phyloP scores from a whole-genome alignment of 2,888 invertebrate genomes.

The Heliothis peltigera region DNA sequence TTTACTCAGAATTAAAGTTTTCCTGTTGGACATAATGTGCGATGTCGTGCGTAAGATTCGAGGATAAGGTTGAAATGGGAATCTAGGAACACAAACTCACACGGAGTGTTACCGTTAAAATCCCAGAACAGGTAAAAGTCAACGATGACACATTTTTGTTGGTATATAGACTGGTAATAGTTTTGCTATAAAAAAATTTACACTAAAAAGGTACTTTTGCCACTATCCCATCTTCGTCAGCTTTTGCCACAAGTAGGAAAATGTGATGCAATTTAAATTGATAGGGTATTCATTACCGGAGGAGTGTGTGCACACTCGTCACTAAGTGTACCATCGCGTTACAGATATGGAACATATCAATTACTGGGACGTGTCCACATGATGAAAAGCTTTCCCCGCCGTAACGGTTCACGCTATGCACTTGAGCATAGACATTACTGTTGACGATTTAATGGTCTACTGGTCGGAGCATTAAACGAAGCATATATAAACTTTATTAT shows the following conservation, averaged over 20 bases:
- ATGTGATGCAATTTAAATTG: conserved; percentile 21
- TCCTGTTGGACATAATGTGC: conserved; percentile 40
- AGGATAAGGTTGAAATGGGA: conserved; percentile 33
- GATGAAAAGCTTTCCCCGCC: conserved; percentile 59
- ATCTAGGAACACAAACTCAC: conserved; percentile 19
- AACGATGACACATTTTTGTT: neutral
- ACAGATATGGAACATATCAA: conserved; percentile 62
- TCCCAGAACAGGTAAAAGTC: neutral
- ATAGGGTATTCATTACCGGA: conserved; percentile 33
- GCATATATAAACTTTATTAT: conserved; percentile 43
- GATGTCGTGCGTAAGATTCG: conserved; percentile 14
- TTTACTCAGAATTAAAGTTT: conserved; percentile 43
- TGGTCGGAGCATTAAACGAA: conserved; percentile 46
- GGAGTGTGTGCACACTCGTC: conserved; percentile 29
- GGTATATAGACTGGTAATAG: too few relatives aligned
- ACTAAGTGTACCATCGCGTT: conserved; percentile 49
- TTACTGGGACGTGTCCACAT: conserved; percentile 61
- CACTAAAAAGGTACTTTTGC: neutral
- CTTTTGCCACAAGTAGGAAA: neutral
- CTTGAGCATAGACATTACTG: conserved; percentile 49
- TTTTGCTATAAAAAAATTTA: neutral
- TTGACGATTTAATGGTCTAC: conserved; percentile 59
- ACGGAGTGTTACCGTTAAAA: conserved; percentile 5
- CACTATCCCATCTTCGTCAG: neutral
- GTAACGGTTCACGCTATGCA: conserved; percentile 55